These are phyloP conservation scores for Rhinella marina DNA, from an alignment of 2,797 vertebrate genomes.

Conservation along the genomic window DNA sequence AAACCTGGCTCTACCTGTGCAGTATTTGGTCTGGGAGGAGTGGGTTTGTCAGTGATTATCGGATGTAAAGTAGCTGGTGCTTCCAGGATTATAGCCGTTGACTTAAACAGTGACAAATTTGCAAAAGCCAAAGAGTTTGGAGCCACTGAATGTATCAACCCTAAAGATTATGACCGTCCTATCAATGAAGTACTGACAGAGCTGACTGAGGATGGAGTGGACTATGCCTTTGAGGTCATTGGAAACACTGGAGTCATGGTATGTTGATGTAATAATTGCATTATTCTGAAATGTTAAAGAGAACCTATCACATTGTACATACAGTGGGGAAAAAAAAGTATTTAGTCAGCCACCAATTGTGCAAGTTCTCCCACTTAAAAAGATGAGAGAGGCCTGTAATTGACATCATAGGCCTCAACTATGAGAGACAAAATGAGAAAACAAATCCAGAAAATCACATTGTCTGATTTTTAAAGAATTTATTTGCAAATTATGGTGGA, in stretches of 20 bases:
- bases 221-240: slow-evolving; percentile 88
- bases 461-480: too few species aligned
- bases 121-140: slow-evolving; percentile 84
- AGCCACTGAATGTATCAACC: slow-evolving; percentile 86
- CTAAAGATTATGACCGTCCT: slow-evolving; percentile 81
- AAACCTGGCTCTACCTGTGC: slow-evolving; percentile 85
- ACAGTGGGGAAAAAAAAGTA: too few species aligned
- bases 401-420: too few species aligned
- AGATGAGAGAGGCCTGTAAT: too few species aligned
- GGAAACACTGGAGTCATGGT: slow-evolving; percentile 86
- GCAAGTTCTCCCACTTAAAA: too few species aligned
- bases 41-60: slow-evolving; percentile 85
- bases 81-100: slow-evolving; percentile 85
- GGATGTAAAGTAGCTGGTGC: slow-evolving; percentile 87
- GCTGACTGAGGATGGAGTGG: slow-evolving; percentile 82
- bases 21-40: slow-evolving; percentile 88
- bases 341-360: too few species aligned
- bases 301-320: too few species aligned
- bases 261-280: neutral
- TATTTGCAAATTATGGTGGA: too few species aligned
- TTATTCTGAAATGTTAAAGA: neutral
- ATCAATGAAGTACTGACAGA: slow-evolving; percentile 85
- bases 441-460: too few species aligned
- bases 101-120: slow-evolving; percentile 85
- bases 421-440: too few species aligned